Evolutionary conservation across 2,113 vertebrate species (phyloP), one percentile per base, ranked within the genome.

Genomic region (Neogobius melanostomus): DNA sequence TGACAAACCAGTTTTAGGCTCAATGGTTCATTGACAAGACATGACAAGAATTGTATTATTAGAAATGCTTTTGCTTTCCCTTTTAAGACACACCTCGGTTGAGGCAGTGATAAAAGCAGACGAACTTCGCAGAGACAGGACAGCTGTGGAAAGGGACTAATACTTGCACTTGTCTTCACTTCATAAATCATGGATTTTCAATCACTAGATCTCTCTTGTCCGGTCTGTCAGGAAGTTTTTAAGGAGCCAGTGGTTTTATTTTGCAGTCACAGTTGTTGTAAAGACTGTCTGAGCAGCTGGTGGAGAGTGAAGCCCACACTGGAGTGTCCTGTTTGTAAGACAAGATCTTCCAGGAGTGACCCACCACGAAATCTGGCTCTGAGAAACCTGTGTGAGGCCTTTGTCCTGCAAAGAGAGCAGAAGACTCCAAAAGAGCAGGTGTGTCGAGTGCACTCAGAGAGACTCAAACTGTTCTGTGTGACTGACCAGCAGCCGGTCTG

Each of bases 201-300:
- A 3, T 5, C 28, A 5, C 28, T 4, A 5, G 2, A n/a, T 12
- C 57, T 61, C 12, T 15, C 5, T 0, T 61, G 57, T 14, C 57
- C 57, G 7, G n/a, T 61, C 8, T 61, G 57, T 14, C 4, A 8
- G 10, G 14, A 61, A 42, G n/a, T 61, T 61, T 61, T 61, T 42
- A 42, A 44, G n/a, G 57, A 44, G 4, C 57, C 57, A 7, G 57
- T 61, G 3, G 12, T 61, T 11, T 7, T 61, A 42, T 44, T 44
- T 14, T 61, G 57, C 57, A 61, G 57, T 42, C 57, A 61, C 57
- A 61, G 57, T 14, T 61, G 44, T 14, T 61, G 57, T 42, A 61
- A 61, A 61, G 14, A 8, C 36, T 61, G 57, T 15, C 6, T 61
- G 6, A 44, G 11, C 7, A 61, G 14, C 15, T 61, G 57, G 57